Percentiles rank a stretch among this genome's conserved stretches.
Conservation (phyloP, 2,113 vertebrate genomes). For the Malurus alboscapulatus region DNA sequence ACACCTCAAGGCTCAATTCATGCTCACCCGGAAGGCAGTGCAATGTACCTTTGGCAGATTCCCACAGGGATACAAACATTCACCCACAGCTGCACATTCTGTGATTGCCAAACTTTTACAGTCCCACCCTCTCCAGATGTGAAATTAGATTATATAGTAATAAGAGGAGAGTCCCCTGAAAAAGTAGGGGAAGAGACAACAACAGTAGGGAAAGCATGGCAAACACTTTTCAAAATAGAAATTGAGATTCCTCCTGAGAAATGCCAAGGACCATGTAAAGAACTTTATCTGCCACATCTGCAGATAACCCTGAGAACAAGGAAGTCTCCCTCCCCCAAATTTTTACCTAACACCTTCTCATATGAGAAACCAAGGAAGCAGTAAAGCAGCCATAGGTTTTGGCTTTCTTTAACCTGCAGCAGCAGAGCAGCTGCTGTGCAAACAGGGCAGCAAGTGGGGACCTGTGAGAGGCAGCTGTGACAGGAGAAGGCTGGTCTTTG, state of each 20-base stretch:
- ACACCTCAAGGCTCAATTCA: neutral
- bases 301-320: neutral
- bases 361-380: neutral
- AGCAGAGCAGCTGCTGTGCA: neutral
- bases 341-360: neutral
- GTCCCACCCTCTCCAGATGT: neutral
- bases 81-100: neutral
- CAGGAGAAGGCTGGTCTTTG: neutral
- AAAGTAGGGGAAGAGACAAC: neutral
- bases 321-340: neutral
- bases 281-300: neutral
- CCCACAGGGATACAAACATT: neutral
- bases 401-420: neutral
- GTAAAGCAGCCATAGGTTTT: neutral
- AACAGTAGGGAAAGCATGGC: neutral
- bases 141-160: neutral
- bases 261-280: neutral
- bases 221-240: neutral
- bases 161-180: neutral
- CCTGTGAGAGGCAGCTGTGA: neutral
- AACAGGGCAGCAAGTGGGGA: neutral
- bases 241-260: neutral
- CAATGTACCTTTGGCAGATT: neutral
- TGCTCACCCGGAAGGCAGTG: neutral
- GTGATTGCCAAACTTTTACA: neutral